These are phyloP conservation scores for Andrena cerasifolii DNA, from an alignment of 1,140 invertebrate genomes.

Conservation along the genomic window DNA sequence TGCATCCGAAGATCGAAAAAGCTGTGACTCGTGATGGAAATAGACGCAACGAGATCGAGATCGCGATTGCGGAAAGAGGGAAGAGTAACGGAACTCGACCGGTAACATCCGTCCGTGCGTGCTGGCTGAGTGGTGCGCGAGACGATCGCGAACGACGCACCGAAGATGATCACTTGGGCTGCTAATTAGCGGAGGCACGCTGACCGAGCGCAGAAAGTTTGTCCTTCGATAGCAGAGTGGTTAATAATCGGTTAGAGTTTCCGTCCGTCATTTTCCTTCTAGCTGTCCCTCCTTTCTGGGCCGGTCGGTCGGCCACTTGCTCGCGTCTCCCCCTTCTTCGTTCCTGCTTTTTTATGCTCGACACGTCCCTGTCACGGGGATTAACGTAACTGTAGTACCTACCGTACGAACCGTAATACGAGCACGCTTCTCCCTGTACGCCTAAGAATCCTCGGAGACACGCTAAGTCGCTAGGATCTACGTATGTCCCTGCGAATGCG, in stretches of 20 bases:
- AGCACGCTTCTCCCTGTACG: slow-evolving; percentile 45
- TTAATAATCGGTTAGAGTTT: slow-evolving; percentile 50
- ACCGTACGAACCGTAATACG: slow-evolving; percentile 71
- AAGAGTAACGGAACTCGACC: slow-evolving; percentile 40
- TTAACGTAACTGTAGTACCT: slow-evolving; percentile 79
- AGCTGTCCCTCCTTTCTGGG: not conserved
- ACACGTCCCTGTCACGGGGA: slow-evolving; percentile 61
- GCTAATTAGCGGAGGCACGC: not conserved
- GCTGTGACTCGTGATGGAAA: too few species aligned
- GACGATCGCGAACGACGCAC: not conserved
- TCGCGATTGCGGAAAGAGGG: slow-evolving; percentile 2
- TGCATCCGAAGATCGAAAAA: too few species aligned
- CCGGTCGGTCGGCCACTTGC: not conserved
- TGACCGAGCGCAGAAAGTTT: slow-evolving; percentile 17
- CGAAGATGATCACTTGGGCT: not conserved
- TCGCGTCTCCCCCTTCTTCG: slow-evolving; percentile 1
- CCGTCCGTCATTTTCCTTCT: slow-evolving; percentile 24
- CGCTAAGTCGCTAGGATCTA: slow-evolving; percentile 37
- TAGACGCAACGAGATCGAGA: not conserved
- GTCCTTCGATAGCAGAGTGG: slow-evolving; percentile 22
- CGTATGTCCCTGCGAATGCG: slow-evolving; percentile 8
- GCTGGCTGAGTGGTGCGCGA: slow-evolving; percentile 3
- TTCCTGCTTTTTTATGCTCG: slow-evolving; percentile 25
- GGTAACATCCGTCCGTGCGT: slow-evolving; percentile 31
- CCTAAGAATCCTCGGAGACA: slow-evolving; percentile 18